Percentiles rank a stretch among this genome's conserved stretches.
phyloP scores from a whole-genome alignment of 2,113 vertebrate species.

The Poecile atricapillus region DNA sequence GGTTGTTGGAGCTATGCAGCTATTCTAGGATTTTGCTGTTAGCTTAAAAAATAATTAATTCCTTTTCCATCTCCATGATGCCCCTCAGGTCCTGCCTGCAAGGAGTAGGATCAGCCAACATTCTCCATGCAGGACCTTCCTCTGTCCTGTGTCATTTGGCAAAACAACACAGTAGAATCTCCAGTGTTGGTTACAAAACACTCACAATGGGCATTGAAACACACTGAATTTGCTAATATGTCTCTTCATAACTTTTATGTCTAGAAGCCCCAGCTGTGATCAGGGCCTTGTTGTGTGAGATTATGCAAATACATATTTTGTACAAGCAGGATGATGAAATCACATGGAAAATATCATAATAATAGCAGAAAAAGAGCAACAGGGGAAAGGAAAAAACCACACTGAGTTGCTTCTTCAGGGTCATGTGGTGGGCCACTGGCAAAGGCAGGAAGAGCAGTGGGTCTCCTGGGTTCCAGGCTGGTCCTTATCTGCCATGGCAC shows the following conservation, averaged over 20 bases:
- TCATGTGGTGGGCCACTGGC: not conserved
- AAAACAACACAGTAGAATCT: not conserved
- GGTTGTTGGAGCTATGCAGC: not conserved
- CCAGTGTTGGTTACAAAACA: not conserved
- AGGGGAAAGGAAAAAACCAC: not conserved
- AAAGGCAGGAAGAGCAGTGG: not conserved
- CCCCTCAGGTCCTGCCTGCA: not conserved
- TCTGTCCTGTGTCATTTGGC: not conserved
- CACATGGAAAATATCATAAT: not conserved
- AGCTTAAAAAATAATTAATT: not conserved
- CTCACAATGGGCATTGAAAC: not conserved
- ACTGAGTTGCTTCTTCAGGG: not conserved
- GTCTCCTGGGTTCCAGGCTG: not conserved
- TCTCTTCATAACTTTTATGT: not conserved
- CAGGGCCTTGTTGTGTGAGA: not conserved
- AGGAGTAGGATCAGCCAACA: not conserved
- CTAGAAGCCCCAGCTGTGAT: not conserved
- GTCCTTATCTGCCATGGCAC: not conserved
- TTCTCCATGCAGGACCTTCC: not conserved
- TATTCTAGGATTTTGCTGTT: not conserved
- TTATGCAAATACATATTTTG: conserved; percentile 32
- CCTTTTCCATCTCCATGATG: not conserved
- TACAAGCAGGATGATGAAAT: conserved; percentile 25
- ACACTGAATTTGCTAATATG: not conserved
- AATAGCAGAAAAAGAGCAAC: not conserved